A percentile compares a stretch with the other conserved stretches of the same genome.
These are phyloP conservation scores for Castor canadensis DNA, from an alignment of 2,113 vertebrate species.

Conservation along the genomic window DNA sequence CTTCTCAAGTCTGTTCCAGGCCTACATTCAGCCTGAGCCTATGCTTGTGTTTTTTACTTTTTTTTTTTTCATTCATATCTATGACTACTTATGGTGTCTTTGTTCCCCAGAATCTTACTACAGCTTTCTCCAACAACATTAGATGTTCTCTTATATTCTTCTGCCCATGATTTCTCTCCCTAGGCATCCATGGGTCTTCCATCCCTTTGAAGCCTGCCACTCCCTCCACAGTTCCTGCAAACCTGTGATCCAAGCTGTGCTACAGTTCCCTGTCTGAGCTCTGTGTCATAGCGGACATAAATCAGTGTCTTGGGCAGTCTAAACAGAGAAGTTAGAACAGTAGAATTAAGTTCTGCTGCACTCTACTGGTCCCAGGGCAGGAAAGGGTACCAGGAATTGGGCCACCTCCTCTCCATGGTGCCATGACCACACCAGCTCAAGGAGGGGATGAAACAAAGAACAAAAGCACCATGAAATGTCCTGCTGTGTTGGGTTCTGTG, in stretches of 20 bases:
- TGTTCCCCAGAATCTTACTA: not conserved
- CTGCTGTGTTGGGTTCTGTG: not conserved
- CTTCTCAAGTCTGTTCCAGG: not conserved
- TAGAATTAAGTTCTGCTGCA: not conserved
- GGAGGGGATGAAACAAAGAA: not conserved
- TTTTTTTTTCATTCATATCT: not conserved
- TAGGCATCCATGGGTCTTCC: not conserved
- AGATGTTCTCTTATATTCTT: not conserved
- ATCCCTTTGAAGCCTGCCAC: not conserved
- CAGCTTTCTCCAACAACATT: not conserved
- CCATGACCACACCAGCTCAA: not conserved
- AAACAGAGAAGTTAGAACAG: not conserved
- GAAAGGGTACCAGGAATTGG: not conserved
- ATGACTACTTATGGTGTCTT: not conserved
- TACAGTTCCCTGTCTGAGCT: not conserved
- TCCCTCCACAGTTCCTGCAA: not conserved
- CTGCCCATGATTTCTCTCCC: not conserved
- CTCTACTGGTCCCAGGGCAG: not conserved
- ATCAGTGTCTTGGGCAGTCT: not conserved
- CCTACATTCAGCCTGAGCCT: not conserved
- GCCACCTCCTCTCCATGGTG: not conserved
- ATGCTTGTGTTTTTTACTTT: not conserved
- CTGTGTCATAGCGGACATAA: no score
- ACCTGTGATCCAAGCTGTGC: not conserved
- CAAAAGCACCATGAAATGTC: not conserved